Percentiles rank a stretch among this genome's conserved stretches.
These are phyloP conservation scores for Omphaloscelis lunosa DNA, from an alignment of 2,888 invertebrate genomes.

Conservation along the genomic window DNA sequence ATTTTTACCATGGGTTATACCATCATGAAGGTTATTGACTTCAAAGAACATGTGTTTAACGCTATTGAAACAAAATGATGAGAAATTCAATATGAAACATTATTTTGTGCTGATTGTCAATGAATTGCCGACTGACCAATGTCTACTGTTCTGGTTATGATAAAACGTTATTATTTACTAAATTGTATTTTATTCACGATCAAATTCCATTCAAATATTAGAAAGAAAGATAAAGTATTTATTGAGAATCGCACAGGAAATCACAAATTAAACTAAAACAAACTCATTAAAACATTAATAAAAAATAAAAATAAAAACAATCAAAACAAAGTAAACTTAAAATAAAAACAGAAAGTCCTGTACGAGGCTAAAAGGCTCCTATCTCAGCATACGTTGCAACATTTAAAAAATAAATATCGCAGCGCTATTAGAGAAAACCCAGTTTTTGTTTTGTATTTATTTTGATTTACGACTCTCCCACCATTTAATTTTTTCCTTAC, in stretches of 20 bases:
- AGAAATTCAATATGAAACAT: constrained; percentile 6
- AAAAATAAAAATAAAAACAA: too few species aligned
- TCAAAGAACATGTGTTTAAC: neutral
- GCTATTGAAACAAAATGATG: constrained; percentile 1
- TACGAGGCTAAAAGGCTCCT: too few species aligned
- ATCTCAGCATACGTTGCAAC: too few species aligned
- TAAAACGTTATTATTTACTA: constrained; percentile 13
- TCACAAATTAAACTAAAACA: too few species aligned
- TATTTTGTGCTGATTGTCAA: constrained; percentile 13
- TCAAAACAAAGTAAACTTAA: too few species aligned
- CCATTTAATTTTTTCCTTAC: neutral
- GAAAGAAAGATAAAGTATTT: too few species aligned
- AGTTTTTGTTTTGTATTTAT: too few species aligned
- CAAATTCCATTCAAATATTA: neutral
- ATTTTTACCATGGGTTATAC: neutral
- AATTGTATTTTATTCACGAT: neutral
- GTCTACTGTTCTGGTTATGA: neutral
- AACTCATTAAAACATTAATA: too few species aligned
- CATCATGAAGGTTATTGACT: neutral
- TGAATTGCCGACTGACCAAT: neutral
- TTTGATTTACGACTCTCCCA: neutral
- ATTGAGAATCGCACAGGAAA: too few species aligned
- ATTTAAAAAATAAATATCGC: too few species aligned
- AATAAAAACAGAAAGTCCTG: too few species aligned
- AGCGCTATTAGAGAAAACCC: neutral